These are phyloP conservation scores for Drosophila subobscura DNA, from an alignment of 1,140 invertebrate species.

Conservation along the genomic window DNA sequence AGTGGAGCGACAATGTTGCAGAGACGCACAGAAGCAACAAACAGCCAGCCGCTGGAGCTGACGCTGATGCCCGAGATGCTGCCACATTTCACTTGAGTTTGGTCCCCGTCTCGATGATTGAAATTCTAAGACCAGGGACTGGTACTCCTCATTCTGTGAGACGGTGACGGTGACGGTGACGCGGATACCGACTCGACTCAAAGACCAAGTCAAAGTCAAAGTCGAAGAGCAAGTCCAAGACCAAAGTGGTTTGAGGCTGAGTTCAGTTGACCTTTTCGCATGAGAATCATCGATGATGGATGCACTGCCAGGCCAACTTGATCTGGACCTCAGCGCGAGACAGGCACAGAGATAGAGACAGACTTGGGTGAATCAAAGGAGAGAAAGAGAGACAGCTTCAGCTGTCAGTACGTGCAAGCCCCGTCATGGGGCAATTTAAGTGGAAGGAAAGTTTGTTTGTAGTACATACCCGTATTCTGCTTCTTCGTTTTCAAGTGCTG, in stretches of 20 bases:
- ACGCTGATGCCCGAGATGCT: slow-evolving; percentile 32
- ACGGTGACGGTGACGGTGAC: background rate
- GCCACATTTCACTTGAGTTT: slow-evolving; percentile 55
- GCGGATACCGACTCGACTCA: slow-evolving; percentile 32
- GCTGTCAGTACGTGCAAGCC: slow-evolving; percentile 71
- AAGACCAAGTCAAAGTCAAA: slow-evolving; percentile 25
- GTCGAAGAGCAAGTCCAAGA: slow-evolving; percentile 19
- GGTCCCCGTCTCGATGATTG: slow-evolving; percentile 69
- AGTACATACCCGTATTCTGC: background rate
- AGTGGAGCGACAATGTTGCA: slow-evolving; percentile 61
- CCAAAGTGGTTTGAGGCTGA: slow-evolving; percentile 43
- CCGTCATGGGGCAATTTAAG: slow-evolving; percentile 78
- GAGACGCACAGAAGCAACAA: slow-evolving; percentile 60
- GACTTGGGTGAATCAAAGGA: slow-evolving; percentile 19
- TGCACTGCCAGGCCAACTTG: slow-evolving; percentile 52
- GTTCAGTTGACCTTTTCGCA: slow-evolving; percentile 70
- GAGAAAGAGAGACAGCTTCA: slow-evolving; percentile 12
- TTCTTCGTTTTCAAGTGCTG: background rate
- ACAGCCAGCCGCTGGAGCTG: slow-evolving; percentile 35
- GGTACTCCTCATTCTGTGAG: slow-evolving; percentile 11
- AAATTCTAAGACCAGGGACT: slow-evolving; percentile 69
- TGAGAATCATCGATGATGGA: slow-evolving; percentile 74
- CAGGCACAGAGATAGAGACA: slow-evolving; percentile 8
- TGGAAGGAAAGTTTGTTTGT: slow-evolving; percentile 65
- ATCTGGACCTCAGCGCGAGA: slow-evolving; percentile 10